phyloP scores from a whole-genome alignment of 1,140 invertebrate genomes.

The Macrocentrus cingulum region DNA sequence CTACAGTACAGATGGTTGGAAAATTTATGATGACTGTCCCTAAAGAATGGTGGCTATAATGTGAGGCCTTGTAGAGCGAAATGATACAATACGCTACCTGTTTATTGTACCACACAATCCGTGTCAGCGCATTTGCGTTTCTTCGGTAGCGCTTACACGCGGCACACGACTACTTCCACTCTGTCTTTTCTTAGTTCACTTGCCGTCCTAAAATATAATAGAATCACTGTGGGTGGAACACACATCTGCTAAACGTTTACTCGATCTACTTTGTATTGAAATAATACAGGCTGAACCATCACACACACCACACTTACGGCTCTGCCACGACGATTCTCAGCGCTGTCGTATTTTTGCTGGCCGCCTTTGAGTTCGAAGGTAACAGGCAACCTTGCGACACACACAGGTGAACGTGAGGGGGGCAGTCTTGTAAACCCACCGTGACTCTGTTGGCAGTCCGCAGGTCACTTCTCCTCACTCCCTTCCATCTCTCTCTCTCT shows the following conservation, averaged over 20 bases:
- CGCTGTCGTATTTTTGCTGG: background rate
- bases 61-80: background rate
- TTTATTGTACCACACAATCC: constrained; percentile 7
- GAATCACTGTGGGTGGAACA: constrained; percentile 9
- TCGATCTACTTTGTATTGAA: too few relatives aligned
- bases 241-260: background rate
- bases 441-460: constrained; percentile 8
- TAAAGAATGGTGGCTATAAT: background rate
- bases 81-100: constrained; percentile 16
- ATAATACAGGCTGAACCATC: too few relatives aligned
- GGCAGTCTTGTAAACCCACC: background rate
- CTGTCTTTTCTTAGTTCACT: background rate
- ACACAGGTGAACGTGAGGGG: constrained; percentile 17
- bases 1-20: background rate
- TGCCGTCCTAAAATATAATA: constrained; percentile 8
- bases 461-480: constrained; percentile 9
- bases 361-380: constrained; percentile 14
- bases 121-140: constrained; percentile 15
- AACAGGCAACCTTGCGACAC: constrained; percentile 17
- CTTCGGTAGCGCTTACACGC: background rate
- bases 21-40: constrained; percentile 1
- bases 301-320: too few relatives aligned
- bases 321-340: background rate
- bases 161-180: background rate
- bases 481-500: background rate